Base-by-base conservation (phyloP, 2,888 invertebrate species). In the Cremastinae sp. region DNA sequence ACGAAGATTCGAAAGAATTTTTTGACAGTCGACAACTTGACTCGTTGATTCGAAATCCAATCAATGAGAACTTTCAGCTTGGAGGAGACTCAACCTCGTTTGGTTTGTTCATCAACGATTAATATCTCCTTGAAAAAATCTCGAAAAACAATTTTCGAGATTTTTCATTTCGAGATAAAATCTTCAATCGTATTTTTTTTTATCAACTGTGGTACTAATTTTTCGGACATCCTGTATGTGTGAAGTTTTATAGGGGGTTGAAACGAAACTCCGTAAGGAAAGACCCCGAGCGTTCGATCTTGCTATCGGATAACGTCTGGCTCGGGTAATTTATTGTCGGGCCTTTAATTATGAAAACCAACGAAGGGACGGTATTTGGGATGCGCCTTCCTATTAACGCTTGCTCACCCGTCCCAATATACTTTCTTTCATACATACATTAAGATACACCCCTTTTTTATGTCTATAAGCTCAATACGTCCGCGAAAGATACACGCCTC, bases 261-360 rank as follows among this genome's bases (percentile, higher is more conserved):
- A 43, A 70, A 45, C 53, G 62, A 18, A 68, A 55, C 45, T 41
- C 14, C 37, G 53, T 22, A 18, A 45, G 53, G 61, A 70, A 70
- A 70, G 55, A 45, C 45, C 37, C 53, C 45, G 55, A 28, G 65
- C 65, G 56, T 43, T 74, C 77, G 77, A 77, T 77, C 77, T 70
- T 35, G 62, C 70, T 73, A 74, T 77, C 73, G 61, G 77, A 77
- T 77, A 77, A 77, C 69, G 77, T 77, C 77, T 59, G 49, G 65
- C 65, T 61, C 65, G 64, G 55, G 56, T 77, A 77, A 77, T 77
- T 77, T 77, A 77, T 77, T 65, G 74, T 51, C 70, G 70, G 77
- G 69, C 74, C 77, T 77, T 77, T 77, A 77, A 77, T 77, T 77
- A 77, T 77, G 77, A 77, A 77, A 77, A 77, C 77, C 77, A 77